phyloP scores from a whole-genome alignment of 35 echinoderm and acorn worm species.

The Chiridota heheva region DNA sequence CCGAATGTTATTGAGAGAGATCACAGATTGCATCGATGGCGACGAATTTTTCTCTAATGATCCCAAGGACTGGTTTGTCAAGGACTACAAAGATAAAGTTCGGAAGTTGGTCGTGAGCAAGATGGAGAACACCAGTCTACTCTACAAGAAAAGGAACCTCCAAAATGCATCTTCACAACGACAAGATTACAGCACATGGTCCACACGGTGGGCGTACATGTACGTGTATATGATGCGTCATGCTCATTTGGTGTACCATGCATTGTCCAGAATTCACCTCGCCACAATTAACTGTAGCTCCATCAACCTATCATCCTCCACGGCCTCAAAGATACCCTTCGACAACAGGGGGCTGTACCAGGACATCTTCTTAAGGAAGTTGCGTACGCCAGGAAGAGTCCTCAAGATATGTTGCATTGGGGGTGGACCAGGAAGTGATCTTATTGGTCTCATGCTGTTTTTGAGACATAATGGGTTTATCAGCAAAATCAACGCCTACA shows the following conservation, averaged over 20 bases:
- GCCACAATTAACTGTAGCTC: background rate
- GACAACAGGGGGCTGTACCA: background rate
- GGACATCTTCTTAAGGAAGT: constrained; percentile 11
- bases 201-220: constrained; percentile 33
- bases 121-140: too few relatives aligned
- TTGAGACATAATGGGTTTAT: background rate
- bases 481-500: background rate
- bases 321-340: constrained; percentile 4
- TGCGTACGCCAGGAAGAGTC: background rate
- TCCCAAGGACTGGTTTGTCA: too few relatives aligned
- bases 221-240: constrained; percentile 35
- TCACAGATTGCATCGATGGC: too few relatives aligned
- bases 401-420: constrained; percentile 9
- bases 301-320: too few relatives aligned
- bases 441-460: constrained; percentile 21
- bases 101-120: too few relatives aligned
- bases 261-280: background rate
- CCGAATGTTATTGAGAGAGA: too few relatives aligned
- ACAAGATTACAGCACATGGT: constrained; percentile 3
- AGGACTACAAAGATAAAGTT: too few relatives aligned
- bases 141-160: too few relatives aligned
- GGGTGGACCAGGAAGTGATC: constrained; percentile 35
- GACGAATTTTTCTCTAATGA: too few relatives aligned
- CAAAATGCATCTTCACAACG: too few relatives aligned
- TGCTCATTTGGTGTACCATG: constrained; percentile 9